Evolutionary conservation across 2,113 vertebrate species (phyloP).

Genomic region (Thermophis baileyi): DNA sequence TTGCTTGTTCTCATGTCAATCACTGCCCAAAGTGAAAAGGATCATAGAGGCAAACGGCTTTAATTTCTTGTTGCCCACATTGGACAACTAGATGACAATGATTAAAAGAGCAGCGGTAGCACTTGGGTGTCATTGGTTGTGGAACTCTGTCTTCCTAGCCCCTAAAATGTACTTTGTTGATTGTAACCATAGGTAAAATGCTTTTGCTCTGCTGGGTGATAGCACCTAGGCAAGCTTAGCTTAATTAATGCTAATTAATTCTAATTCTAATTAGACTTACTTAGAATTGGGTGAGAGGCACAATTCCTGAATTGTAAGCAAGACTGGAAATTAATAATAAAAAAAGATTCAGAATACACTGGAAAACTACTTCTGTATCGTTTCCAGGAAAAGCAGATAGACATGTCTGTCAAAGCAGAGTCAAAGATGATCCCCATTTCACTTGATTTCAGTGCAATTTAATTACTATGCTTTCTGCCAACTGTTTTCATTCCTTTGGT

Average conservation of each 20-base stretch:
- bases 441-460: neutral
- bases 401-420: neutral
- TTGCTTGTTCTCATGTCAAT: neutral
- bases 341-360: neutral
- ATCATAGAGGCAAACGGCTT: neutral
- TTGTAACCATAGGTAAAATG: neutral
- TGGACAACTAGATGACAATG: neutral
- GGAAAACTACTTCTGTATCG: neutral
- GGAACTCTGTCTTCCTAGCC: neutral
- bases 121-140: neutral
- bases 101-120: neutral
- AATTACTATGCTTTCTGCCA: neutral
- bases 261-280: neutral
- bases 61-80: neutral
- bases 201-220: neutral
- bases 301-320: neutral
- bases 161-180: neutral
- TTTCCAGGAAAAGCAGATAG: neutral
- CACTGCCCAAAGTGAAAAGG: neutral
- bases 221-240: neutral
- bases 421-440: neutral
- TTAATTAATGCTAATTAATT: neutral
- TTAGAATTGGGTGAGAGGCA: neutral
- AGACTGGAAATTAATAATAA: neutral
- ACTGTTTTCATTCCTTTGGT: neutral